Base-by-base conservation (phyloP, 2,888 invertebrate species). In the Boloria euphrosyne region DNA sequence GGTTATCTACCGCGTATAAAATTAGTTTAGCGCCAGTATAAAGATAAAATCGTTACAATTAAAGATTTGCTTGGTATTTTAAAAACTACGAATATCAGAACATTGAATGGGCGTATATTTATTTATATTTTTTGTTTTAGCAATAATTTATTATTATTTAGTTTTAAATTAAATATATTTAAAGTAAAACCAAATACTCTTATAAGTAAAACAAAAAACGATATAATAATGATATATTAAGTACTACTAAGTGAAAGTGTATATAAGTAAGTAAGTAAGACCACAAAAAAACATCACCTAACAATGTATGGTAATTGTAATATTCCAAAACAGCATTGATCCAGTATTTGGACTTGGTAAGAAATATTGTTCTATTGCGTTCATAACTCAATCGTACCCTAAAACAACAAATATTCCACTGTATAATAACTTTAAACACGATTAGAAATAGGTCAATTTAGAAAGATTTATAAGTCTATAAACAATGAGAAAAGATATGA, bases 401-500 rank as follows among this genome's bases (percentile, higher is more conserved):
- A 38, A 66, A 65, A 73, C 70, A 76, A 78, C 76, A 79, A 76
- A 76, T 74, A 74, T 68, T 50, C 58, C 43, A 54, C 65, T 49
- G 52, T 57, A 17, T 55, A 59, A 62, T 71, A 65, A 62, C 72
- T 66, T 68, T 69, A 67, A 62, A 67, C 73, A 69, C 51, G 52
- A 44, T 50, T 47, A 67, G 60, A 85, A 83, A 76, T 82, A 75
- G 87, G 85, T 82, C 85, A 80, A 46, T 22, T 46, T 38, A 10
- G 31, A 38, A 38, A 38, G 31, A 38, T 38, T 38, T 38, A 38
- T 38, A 38, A 54, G 17, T 46, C 22, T 57, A 22, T 52, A 46
- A 57, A 27, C 57, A 27, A 3, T 27, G 27, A 46, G 57, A 57
- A 57, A 57, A 44, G n/a, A 57, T 46, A 46, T 44, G 57, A 46